Base-by-base conservation (phyloP, 1,140 invertebrate genomes). In the Antheraea mylitta region DNA sequence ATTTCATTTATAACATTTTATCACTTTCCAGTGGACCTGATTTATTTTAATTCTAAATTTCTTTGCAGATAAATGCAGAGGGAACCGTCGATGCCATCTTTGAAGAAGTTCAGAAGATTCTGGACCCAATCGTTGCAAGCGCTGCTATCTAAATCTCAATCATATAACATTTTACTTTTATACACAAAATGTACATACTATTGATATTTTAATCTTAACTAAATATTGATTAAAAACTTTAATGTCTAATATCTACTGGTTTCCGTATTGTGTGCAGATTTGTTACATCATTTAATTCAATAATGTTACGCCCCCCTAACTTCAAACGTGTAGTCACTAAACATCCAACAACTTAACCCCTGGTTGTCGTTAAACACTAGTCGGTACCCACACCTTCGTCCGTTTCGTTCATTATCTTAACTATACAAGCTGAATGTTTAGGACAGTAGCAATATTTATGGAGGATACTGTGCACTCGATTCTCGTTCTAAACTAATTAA, bases 51-150 rank as follows among this genome's bases (percentile, higher is more conserved):
- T 36, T 60, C 16, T 22, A 19, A 53, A 22, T 19, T n/a, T n/a
- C n/a, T n/a, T 8, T 53, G 66, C 92, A 97, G 97, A 96, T 98
- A 78, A 94, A 96, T 75, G 97, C 96, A 3, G 96, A 97, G 86
- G 93, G 95, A 64, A 80, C 86, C 0, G 94, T 96, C 0, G 96
- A 97, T 58, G 94, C 94, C 37, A 96, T 98, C 79, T 98, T 98
- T 82, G 81, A 73, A 0, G 94, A 97, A 86, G 97, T 97, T 42
- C 73, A 86, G 64, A 77, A 80, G 42, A 82, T 88, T 22, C 74
- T 92, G 48, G 89, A 92, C 74, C 83, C 68, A 61, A 87, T 82
- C 16, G 67, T 68, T 5, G 58, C 67, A 36, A 30, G 60, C 19
- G 60, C 60, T n/a, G 18, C 60, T 4, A 10, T 5, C 19, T 22